These are phyloP conservation scores for Campoletis raptor DNA, from an alignment of 2,888 invertebrate genomes.

Conservation along the genomic window DNA sequence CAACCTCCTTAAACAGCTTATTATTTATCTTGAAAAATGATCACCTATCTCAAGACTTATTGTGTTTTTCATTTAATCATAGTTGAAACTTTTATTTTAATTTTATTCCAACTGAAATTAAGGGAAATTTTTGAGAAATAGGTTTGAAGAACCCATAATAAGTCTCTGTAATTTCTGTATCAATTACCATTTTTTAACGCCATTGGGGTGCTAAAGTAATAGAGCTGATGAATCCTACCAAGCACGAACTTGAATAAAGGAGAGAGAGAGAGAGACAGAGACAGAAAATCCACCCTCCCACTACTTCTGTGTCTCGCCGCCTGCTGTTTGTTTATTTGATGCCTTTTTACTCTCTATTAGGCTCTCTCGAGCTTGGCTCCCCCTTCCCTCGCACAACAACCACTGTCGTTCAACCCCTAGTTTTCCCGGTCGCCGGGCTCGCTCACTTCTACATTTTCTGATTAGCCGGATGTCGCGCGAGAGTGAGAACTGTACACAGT, in stretches of 20 bases:
- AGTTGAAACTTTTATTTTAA: background rate
- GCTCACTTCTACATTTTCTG: constrained; percentile 83
- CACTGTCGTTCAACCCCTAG: constrained; percentile 50
- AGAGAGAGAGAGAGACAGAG: constrained; percentile 20
- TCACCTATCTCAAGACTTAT: too few relatives aligned
- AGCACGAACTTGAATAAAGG: constrained; percentile 20
- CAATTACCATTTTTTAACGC: constrained; percentile 15
- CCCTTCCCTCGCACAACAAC: constrained; percentile 45
- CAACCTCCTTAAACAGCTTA: too few relatives aligned
- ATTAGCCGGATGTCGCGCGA: constrained; percentile 83
- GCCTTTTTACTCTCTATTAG: constrained; percentile 85
- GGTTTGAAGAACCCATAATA: background rate
- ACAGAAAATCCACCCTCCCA: constrained; percentile 51
- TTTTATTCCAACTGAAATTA: background rate
- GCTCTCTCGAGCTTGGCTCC: constrained; percentile 73
- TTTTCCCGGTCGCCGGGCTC: constrained; percentile 49
- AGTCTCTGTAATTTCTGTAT: background rate
- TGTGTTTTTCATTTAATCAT: background rate
- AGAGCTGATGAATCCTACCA: constrained; percentile 39
- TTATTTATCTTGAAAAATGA: too few relatives aligned
- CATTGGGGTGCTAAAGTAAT: constrained; percentile 19
- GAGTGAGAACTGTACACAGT: constrained; percentile 75
- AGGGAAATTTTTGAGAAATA: background rate
- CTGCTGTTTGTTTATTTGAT: constrained; percentile 84
- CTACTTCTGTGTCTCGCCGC: constrained; percentile 68